Evolutionary conservation across 2,113 vertebrate genomes (phyloP).

Genomic region (Entelurus aequoreus): DNA sequence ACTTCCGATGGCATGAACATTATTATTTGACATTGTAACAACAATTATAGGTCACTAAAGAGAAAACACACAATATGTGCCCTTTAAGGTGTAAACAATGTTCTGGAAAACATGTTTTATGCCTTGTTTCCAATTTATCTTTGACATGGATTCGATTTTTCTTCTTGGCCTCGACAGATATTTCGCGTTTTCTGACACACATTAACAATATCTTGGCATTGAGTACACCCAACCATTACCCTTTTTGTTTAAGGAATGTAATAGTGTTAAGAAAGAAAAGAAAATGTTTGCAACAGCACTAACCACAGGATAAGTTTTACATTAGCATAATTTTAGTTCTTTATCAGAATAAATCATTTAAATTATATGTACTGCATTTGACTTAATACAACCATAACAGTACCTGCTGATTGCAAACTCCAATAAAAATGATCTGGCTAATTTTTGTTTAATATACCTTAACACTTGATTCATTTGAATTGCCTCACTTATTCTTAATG

Average conservation of each 20-base stretch:
- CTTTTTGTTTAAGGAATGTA: too few species aligned
- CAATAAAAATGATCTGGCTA: too few species aligned
- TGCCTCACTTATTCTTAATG: too few species aligned
- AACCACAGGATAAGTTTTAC: too few species aligned
- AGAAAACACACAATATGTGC: slow-evolving; percentile 5
- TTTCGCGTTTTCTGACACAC: slow-evolving; percentile 11
- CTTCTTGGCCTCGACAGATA: slow-evolving; percentile 16
- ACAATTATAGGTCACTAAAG: too few species aligned
- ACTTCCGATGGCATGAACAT: too few species aligned
- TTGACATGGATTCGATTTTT: slow-evolving; percentile 13
- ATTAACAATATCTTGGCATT: slow-evolving; percentile 8
- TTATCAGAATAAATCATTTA: neutral
- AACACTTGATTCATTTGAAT: too few species aligned
- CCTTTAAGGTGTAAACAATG: slow-evolving; percentile 14
- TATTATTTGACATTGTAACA: too few species aligned
- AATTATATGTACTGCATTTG: neutral
- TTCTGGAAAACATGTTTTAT: slow-evolving; percentile 3
- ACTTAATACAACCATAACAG: neutral
- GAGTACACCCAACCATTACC: neutral
- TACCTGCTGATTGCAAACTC: too few species aligned
- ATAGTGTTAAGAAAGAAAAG: neutral
- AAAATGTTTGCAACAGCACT: neutral
- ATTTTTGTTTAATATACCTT: too few species aligned
- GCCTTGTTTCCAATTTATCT: slow-evolving; percentile 16
- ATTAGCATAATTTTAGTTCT: neutral